Conservation (phyloP, 2,888 invertebrate species). For the Dascillus cervinus region DNA sequence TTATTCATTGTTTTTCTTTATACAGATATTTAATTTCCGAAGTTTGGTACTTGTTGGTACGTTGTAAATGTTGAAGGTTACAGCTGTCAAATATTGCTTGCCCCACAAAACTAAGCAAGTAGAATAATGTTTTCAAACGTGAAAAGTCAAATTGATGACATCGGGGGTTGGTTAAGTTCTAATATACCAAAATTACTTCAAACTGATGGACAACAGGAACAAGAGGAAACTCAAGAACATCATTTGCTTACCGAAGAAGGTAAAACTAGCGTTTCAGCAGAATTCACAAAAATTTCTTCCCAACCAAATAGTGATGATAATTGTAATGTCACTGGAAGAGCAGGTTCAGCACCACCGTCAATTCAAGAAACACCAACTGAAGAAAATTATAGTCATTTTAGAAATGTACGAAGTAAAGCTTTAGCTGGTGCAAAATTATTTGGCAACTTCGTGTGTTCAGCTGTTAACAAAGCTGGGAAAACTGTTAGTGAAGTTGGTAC, state of each 20-base stretch:
- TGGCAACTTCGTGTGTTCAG: conserved; percentile 88
- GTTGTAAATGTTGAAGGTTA: too few relatives aligned
- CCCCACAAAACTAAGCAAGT: conserved; percentile 64
- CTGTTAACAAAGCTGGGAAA: conserved; percentile 93
- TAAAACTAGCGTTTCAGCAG: conserved; percentile 43
- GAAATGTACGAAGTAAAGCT: conserved; percentile 81
- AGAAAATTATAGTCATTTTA: conserved; percentile 72
- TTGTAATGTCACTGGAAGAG: conserved; percentile 87
- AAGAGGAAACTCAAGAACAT: conserved; percentile 14
- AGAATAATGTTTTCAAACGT: conserved; percentile 80
- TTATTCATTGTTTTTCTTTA: too few relatives aligned
- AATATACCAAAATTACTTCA: conserved; percentile 69
- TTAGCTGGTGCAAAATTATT: conserved; percentile 84
- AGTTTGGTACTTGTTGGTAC: too few relatives aligned
- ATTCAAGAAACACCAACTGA: conserved; percentile 73
- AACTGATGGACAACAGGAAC: conserved; percentile 44
- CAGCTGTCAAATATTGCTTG: too few relatives aligned
- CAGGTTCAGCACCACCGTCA: conserved; percentile 78
- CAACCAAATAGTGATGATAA: conserved; percentile 69
- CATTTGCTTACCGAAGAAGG: conserved; percentile 36
- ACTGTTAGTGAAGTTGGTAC: conserved; percentile 83
- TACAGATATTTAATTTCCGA: too few relatives aligned
- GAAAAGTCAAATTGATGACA: conserved; percentile 79
- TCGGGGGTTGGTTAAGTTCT: conserved; percentile 67
- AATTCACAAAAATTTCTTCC: conserved; percentile 27